Base-by-base conservation (phyloP, 2,888 invertebrate species). In the Diaprepes abbreviatus region DNA sequence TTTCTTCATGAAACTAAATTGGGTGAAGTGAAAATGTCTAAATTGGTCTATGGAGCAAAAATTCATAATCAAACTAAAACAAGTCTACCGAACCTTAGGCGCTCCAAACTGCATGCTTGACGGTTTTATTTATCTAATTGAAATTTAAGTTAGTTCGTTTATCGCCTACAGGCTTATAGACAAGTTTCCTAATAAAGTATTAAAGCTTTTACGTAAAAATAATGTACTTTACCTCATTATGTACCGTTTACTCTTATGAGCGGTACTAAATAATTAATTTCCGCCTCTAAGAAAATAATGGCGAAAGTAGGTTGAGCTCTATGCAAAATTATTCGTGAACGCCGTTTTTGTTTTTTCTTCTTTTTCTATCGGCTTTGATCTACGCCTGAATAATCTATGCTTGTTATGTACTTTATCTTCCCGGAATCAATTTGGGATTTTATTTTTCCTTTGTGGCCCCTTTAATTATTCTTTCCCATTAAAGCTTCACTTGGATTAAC, bases 401-500 rank as follows among this genome's bases (percentile, higher is more conserved):
- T 60, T 48, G 59, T 60, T 60, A 60, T 60, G 43, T 48, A 60
- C 59, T 60, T 60, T 60, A 60, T 48, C 59, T 19, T 33, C 17
- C 28, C 33, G 17, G 35, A 60, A 65, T 57, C 55, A 57, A 65
- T 65, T 55, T 43, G 17, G n/a, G n/a, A 55, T 38, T 57, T 65
- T 62, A 48, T 48, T 48, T 62, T 35, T 50, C 10, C 24, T 50
- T 50, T 40, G 58, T 36, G 28, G 35, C 33, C 36, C 50, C 60
- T 36, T 62, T 62, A 62, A 62, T 62, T 62, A 48, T 62, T 62
- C 31, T 48, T 48, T 60, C 35, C 50, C 50, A 62, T 62, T 60
- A 60, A 36, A 48, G 35, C 19, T 60, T 24, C 24, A 16, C 50
- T 50, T 36, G 60, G 50, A 48, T 48, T 60, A 62, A 48, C 14